These are phyloP conservation scores for Cololabis saira DNA, from an alignment of 2,113 vertebrate species.

Conservation along the genomic window DNA sequence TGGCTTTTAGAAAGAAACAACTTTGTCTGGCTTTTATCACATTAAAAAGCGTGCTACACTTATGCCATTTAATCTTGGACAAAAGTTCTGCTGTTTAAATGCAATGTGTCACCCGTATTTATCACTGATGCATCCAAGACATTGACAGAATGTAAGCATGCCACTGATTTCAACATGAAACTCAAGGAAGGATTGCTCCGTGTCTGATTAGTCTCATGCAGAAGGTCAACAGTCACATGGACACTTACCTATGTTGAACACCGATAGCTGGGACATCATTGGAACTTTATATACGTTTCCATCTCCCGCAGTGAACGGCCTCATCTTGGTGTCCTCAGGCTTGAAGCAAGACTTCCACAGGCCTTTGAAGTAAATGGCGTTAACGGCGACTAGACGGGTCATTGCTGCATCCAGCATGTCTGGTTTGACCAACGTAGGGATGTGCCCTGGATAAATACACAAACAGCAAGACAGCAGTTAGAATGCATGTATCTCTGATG, in stretches of 20 bases:
- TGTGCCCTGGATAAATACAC: slow-evolving; percentile 86
- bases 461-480: neutral
- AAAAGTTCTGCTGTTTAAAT: no score
- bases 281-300: slow-evolving; percentile 89
- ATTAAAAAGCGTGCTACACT: no score
- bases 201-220: neutral
- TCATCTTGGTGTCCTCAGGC: slow-evolving; percentile 90
- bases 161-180: no score
- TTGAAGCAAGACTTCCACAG: slow-evolving; percentile 94
- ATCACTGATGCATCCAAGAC: no score
- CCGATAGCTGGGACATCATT: slow-evolving; percentile 92
- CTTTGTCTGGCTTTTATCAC: no score
- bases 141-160: no score
- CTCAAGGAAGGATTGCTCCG: neutral
- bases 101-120: no score
- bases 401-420: slow-evolving; percentile 83
- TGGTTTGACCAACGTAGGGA: slow-evolving; percentile 86
- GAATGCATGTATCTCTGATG: no score
- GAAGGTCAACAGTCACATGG: neutral
- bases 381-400: slow-evolving; percentile 88
- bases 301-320: slow-evolving; percentile 83
- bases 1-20: no score
- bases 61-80: no score
- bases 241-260: slow-evolving; percentile 90
- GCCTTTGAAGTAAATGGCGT: slow-evolving; percentile 95